Conservation (phyloP, 2,888 invertebrate genomes). For the Drosophila limbata region DNA sequence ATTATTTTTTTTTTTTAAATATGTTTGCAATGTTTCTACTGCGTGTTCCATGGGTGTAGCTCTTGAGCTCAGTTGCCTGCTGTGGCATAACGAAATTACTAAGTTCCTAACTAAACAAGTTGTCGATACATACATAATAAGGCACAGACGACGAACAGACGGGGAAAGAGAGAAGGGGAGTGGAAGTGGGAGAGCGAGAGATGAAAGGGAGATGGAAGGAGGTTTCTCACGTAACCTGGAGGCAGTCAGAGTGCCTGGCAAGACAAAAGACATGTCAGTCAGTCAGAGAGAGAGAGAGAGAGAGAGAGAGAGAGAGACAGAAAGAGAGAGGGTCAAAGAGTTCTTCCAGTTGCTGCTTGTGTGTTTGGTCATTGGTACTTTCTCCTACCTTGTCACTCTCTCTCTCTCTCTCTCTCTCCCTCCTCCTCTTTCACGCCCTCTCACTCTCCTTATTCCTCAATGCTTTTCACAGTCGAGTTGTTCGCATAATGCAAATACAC, state of each 20-base stretch:
- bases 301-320: too few relatives aligned
- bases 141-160: constrained; percentile 33
- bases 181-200: not conserved
- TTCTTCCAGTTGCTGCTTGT: constrained; percentile 6
- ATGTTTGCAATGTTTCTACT: too few relatives aligned
- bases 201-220: not conserved
- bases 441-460: constrained; percentile 2
- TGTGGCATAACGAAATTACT: constrained; percentile 73
- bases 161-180: not conserved
- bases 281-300: not conserved
- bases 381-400: not conserved
- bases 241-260: constrained; percentile 10
- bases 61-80: constrained; percentile 39
- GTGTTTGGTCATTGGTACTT: constrained; percentile 38
- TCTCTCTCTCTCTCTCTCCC: not conserved
- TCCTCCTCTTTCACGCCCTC: not conserved
- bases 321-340: too few relatives aligned
- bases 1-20: too few relatives aligned
- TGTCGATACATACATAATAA: constrained; percentile 68
- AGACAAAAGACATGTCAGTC: constrained; percentile 58
- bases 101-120: constrained; percentile 74
- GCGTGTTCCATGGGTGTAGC: constrained; percentile 13
- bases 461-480: constrained; percentile 66
- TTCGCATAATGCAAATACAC: constrained; percentile 75
- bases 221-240: constrained; percentile 12